These are phyloP conservation scores for Sebastolobus alascanus DNA, from an alignment of 2,797 vertebrate genomes.

Conservation along the genomic window DNA sequence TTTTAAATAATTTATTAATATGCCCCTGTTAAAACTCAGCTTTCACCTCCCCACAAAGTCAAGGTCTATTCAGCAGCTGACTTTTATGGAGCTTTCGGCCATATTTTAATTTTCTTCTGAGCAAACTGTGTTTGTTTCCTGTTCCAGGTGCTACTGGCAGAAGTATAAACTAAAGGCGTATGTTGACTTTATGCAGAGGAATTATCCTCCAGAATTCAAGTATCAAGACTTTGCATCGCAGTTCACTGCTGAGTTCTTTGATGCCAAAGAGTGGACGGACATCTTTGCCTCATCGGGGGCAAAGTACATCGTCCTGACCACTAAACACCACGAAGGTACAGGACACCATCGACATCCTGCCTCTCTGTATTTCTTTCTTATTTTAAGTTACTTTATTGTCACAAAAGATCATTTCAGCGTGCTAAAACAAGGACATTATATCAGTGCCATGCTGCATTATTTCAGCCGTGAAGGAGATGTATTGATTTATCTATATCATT, in stretches of 20 bases:
- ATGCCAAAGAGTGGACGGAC: slow-evolving; percentile 91
- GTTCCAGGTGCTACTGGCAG: slow-evolving; percentile 93
- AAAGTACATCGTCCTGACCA: slow-evolving; percentile 95
- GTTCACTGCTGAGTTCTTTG: slow-evolving; percentile 94
- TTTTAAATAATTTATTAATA: too few relatives aligned
- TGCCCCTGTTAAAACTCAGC: too few relatives aligned
- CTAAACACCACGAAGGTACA: slow-evolving; percentile 98
- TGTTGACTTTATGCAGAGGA: slow-evolving; percentile 91
- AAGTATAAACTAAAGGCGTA: slow-evolving; percentile 82
- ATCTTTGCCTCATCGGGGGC: slow-evolving; percentile 93
- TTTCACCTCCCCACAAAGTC: too few relatives aligned
- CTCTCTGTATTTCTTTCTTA: not conserved
- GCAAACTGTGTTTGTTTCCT: not conserved
- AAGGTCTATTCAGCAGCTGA: too few relatives aligned
- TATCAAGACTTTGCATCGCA: slow-evolving; percentile 93
- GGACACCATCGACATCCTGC: not conserved
- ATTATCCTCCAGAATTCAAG: slow-evolving; percentile 91
- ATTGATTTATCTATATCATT: not conserved
- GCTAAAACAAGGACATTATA: not conserved
- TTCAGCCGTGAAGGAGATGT: not conserved
- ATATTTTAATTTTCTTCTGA: too few relatives aligned
- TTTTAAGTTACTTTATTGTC: not conserved
- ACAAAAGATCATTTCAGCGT: not conserved
- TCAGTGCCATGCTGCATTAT: not conserved
- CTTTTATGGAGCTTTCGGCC: too few relatives aligned